phyloP scores from a whole-genome alignment of 1,140 invertebrate genomes.

The Phymastichus coffea region DNA sequence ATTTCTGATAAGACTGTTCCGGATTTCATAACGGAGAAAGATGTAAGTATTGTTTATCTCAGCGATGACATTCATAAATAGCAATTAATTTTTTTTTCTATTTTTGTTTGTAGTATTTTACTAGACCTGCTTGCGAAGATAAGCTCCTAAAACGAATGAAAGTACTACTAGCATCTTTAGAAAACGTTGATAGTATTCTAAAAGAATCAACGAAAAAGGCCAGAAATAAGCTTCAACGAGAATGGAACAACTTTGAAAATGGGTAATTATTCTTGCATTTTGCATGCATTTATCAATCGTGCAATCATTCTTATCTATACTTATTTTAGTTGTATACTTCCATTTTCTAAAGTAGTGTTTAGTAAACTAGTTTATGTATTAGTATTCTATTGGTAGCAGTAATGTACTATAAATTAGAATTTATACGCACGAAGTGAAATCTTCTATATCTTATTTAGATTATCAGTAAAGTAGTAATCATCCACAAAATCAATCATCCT shows the following conservation, averaged over 20 bases:
- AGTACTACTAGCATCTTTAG: slow-evolving; percentile 36
- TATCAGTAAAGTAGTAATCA: too few relatives aligned
- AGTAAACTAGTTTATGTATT: too few relatives aligned
- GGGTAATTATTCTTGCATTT: slow-evolving; percentile 39
- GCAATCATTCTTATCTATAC: too few relatives aligned
- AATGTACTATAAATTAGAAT: too few relatives aligned
- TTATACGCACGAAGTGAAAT: too few relatives aligned
- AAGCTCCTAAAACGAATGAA: slow-evolving; percentile 39
- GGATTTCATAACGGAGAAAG: slow-evolving; percentile 14
- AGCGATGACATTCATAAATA: background rate
- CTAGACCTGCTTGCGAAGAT: slow-evolving; percentile 38
- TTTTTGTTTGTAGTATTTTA: slow-evolving; percentile 31
- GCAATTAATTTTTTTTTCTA: background rate
- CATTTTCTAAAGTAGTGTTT: too few relatives aligned
- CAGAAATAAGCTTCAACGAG: slow-evolving; percentile 42
- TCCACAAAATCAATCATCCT: too few relatives aligned
- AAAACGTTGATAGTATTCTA: slow-evolving; percentile 36
- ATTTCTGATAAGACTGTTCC: slow-evolving; percentile 16
- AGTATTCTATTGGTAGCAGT: too few relatives aligned
- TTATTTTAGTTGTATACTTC: too few relatives aligned
- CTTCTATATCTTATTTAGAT: too few relatives aligned
- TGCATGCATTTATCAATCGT: too few relatives aligned
- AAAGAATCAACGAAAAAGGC: slow-evolving; percentile 40
- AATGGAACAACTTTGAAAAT: slow-evolving; percentile 43
- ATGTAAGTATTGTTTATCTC: slow-evolving; percentile 13